Percentiles rank a stretch among this genome's conserved stretches.
Conservation (phyloP, 2,797 vertebrate genomes). For the Malurus splendens region DNA sequence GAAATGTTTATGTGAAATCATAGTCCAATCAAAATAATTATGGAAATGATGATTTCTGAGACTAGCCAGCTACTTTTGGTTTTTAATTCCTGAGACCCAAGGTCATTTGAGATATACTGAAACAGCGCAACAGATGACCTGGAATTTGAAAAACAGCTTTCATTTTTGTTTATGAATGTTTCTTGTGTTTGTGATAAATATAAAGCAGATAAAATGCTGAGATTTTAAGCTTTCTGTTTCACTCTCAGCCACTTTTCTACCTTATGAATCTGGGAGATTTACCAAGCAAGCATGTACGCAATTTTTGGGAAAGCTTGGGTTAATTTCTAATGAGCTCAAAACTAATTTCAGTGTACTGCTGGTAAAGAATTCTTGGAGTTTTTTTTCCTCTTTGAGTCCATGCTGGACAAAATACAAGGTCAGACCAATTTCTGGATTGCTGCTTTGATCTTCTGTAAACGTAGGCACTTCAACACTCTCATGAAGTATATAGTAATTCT, state of each 20-base stretch:
- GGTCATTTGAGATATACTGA: background rate
- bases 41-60: background rate
- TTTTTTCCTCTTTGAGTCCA: background rate
- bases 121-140: background rate
- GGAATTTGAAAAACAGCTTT: background rate
- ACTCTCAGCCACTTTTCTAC: background rate
- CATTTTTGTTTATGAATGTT: background rate
- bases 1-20: background rate
- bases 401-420: background rate
- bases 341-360: background rate
- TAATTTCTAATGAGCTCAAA: background rate
- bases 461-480: background rate
- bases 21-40: background rate
- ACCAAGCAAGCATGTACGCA: rapidly evolving
- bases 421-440: background rate
- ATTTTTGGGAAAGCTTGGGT: background rate
- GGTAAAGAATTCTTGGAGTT: background rate
- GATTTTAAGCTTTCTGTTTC: background rate
- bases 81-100: background rate
- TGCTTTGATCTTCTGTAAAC: background rate
- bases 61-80: background rate
- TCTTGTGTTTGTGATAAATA: background rate
- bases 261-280: background rate
- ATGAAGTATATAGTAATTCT: background rate
- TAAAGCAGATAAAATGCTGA: background rate